Base-by-base conservation (phyloP, 2,888 invertebrate species). In the Torymus auratus region DNA sequence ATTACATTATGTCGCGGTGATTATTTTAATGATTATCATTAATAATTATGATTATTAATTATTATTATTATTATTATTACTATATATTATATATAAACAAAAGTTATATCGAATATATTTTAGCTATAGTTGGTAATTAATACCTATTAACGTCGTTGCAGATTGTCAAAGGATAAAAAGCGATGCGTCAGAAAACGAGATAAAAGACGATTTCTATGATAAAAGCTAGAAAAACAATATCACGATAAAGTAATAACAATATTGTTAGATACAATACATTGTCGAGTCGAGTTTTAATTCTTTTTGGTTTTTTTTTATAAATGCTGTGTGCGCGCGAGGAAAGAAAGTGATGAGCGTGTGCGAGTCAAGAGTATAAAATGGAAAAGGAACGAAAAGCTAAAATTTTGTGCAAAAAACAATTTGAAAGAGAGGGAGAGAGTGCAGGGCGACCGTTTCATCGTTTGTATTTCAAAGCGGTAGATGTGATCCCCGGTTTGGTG, bases 21-120 rank as follows among this genome's bases (percentile, higher is more conserved):
- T 81, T 80, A 83, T 83, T 83, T 80, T 69, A 78, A 84, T 83
- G 78, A 87, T 85, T 83, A 87, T 88, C 83, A 85, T 78, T 80
- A 64, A 86, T 86, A 85, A 87, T 85, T 85, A 86, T 85, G 75
- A 84, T 83, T 85, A 83, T 81, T 77, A 75, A 74, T 78, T 76
- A 86, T 84, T 83, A 81, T 71, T 84, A 87, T 85, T 85, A 87
- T 86, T 83, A 87, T 84, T 83, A 84, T 82, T 83, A 80, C 55
- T 80, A 82, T 82, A 84, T 78, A 81, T 84, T 83, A 82, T 83
- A 86, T 87, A 88, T 88, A 88, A 89, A 88, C 88, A 89, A 86
- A 89, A 88, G 88, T 90, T 90, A 90, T 89, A 90, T 88, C 86
- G 87, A 89, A 88, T 89, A 90, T 90, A 90, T 90, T 90, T 90